Base-by-base conservation (phyloP, 2,888 invertebrate genomes). In the Cordilura impudica region DNA sequence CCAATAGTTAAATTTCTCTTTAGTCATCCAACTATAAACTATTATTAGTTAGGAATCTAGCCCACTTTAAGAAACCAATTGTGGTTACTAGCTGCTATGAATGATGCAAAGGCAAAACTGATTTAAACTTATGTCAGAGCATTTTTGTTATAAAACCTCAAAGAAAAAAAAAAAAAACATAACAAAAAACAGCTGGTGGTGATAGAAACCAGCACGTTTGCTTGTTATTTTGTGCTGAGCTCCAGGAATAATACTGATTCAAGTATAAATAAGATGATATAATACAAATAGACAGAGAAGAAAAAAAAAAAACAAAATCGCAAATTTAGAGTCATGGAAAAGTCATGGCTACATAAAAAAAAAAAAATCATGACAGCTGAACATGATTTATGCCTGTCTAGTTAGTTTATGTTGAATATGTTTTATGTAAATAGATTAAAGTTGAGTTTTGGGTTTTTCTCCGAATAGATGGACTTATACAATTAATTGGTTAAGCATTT, bases 211-310 rank as follows among this genome's bases (percentile, higher is more conserved):
- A 39, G 35, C 35, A 39, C 3, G 35, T 39, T 39, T 3, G 35
- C 2, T 31, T 31, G 8, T 31, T 31, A 8, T 10, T 31, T 31
- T 31, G 31, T 4, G 12, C 39, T 12, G 39, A 19, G 8, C 26
- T 43, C n/a, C 23, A 8, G 45, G 16, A 18, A 47, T 39, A 12
- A 60, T 60, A 1, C 43, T 60, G 58, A 39, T 60, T 29, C 26
- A 26, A 56, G 45, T 47, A 61, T 47, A 61, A 61, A 47, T 61
- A 47, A 45, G 45, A 43, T 43, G 21, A 21, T n/a, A 43, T 58
- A 43, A 58, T 23, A 43, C 14, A 43, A 43, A 39, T n/a, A n/a
- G n/a, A 12, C 31, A 7, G 8, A 1, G 35, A 31, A 31, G 31
- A 10, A 31, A 31, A 31, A 31, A n/a, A 31, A 31, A 6, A 31